Conservation (phyloP, 2,888 invertebrate species). For the Torymus aiolomorphi region DNA sequence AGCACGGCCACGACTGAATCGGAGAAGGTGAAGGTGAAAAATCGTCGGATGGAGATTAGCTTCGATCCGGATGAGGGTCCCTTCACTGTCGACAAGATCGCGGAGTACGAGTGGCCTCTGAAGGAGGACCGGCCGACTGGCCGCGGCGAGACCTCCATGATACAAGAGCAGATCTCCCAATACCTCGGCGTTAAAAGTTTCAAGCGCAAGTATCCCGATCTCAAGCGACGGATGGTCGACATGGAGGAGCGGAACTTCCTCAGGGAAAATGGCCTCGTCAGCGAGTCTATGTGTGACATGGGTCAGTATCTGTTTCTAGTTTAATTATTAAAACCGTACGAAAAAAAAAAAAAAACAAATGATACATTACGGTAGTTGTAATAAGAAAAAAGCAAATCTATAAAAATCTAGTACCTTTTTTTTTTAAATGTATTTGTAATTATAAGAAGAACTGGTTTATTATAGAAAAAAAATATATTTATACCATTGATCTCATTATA, state of each 20-base stretch:
- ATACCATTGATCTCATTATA: no score
- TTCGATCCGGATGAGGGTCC: conserved; percentile 75
- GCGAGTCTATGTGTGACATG: conserved; percentile 94
- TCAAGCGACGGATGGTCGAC: conserved; percentile 89
- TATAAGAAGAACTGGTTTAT: no score
- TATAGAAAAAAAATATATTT: no score
- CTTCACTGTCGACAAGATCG: conserved; percentile 90
- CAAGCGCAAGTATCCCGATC: conserved; percentile 95
- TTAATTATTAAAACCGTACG: no score
- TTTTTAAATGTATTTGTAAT: no score
- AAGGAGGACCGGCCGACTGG: conserved; percentile 86
- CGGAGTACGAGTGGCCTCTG: conserved; percentile 95
- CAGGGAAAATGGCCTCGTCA: conserved; percentile 87
- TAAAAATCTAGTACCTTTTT: no score
- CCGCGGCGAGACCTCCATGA: conserved; percentile 90
- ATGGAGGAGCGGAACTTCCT: conserved; percentile 94
- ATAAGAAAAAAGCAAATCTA: no score
- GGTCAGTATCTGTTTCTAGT: conserved; percentile 78
- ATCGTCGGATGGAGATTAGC: conserved; percentile 74
- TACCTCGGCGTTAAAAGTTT: conserved; percentile 97
- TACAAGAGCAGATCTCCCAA: conserved; percentile 97
- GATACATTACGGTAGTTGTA: no score
- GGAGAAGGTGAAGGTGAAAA: conserved; percentile 73
- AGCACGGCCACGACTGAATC: conserved; percentile 84
- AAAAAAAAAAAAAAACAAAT: no score